Evolutionary conservation across 2,113 vertebrate species (phyloP).

Genomic region (Chaenogobius annularis): DNA sequence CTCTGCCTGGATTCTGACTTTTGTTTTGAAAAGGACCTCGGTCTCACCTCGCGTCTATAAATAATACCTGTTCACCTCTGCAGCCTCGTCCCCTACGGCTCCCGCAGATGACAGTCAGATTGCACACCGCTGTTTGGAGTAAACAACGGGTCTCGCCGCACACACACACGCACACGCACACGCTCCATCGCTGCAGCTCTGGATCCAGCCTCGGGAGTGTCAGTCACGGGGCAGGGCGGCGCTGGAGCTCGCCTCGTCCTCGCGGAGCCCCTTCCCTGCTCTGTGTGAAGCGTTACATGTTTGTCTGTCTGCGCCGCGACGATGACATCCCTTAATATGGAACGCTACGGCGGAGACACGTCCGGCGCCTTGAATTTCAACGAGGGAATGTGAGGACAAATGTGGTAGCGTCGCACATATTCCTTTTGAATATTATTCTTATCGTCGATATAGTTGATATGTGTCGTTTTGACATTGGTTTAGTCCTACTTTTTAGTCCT

Average conservation of each 20-base stretch:
- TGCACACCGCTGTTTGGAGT: background rate
- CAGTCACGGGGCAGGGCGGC: background rate
- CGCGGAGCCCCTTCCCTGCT: background rate
- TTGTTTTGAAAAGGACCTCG: background rate
- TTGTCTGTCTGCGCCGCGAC: background rate
- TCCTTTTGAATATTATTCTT: no score
- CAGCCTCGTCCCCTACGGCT: background rate
- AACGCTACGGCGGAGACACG: background rate
- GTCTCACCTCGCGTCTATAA: slow-evolving; percentile 6
- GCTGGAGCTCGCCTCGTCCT: background rate
- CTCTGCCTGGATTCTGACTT: background rate
- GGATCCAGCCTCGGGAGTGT: background rate
- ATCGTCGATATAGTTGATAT: no score
- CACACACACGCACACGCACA: no score
- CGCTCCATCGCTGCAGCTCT: background rate
- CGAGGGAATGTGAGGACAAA: background rate
- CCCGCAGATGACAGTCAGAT: background rate
- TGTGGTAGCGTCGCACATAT: background rate
- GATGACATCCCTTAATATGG: background rate
- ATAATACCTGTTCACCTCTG: background rate
- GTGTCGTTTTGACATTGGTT: no score
- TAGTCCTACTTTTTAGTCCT: no score
- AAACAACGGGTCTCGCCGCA: background rate
- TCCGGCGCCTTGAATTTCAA: background rate
- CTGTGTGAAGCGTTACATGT: background rate